Percentiles rank a stretch among this genome's conserved stretches.
Evolutionary conservation across 23 tunicate genomes (phyloP).

Genomic region (Ascidia mentula): DNA sequence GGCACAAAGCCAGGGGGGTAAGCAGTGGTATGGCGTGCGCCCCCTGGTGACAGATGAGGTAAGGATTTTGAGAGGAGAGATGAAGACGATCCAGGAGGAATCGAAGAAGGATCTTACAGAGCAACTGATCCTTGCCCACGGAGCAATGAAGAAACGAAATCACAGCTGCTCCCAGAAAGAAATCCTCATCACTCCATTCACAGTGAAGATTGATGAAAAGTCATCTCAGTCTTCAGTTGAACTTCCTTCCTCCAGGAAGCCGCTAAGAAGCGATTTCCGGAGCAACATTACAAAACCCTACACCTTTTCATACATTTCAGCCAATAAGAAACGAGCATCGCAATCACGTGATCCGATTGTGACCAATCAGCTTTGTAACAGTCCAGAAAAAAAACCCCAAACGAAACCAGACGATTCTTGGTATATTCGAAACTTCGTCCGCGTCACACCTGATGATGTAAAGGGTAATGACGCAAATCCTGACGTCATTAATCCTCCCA

Average conservation of each 20-base stretch:
- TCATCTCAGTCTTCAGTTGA: not conserved
- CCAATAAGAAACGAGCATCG: slow-evolving; percentile 4
- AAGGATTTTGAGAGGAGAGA: not conserved
- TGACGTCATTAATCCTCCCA: not conserved
- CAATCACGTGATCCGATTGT: not conserved
- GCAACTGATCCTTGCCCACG: slow-evolving; percentile 36
- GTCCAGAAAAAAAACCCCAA: not conserved
- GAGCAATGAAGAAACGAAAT: slow-evolving; percentile 37
- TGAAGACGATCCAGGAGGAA: slow-evolving; percentile 6
- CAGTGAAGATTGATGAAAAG: slow-evolving; percentile 36
- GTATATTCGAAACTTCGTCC: not conserved
- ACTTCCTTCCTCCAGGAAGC: not conserved
- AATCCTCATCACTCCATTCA: slow-evolving; percentile 59
- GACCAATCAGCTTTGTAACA: not conserved
- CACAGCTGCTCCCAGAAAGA: slow-evolving; percentile 46
- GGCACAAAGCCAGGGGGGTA: not conserved
- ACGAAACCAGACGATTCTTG: not conserved
- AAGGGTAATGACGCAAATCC: not conserved
- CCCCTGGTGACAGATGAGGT: slow-evolving; percentile 1
- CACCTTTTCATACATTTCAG: slow-evolving; percentile 56
- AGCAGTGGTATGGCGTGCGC: not conserved
- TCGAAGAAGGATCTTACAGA: slow-evolving; percentile 24
- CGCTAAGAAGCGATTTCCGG: not conserved
- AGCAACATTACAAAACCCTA: slow-evolving; percentile 37
- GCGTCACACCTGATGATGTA: not conserved